Percentiles rank a stretch among this genome's conserved stretches.
Evolutionary conservation across 2,797 vertebrate genomes (phyloP).

Genomic region (Emydoidea blandingii): DNA sequence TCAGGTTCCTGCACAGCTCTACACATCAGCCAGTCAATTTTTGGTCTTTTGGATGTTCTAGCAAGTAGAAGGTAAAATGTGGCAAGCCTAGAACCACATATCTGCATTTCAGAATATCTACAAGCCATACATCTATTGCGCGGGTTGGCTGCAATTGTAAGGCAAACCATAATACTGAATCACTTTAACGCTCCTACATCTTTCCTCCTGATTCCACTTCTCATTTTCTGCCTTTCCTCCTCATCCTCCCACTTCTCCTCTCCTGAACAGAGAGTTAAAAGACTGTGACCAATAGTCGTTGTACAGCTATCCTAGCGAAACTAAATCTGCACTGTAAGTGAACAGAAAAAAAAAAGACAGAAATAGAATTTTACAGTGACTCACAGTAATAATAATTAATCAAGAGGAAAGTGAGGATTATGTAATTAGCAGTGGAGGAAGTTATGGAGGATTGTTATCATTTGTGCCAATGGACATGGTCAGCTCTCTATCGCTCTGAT

Average conservation of each 20-base stretch:
- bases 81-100: neutral
- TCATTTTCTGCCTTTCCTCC: conserved; percentile 50
- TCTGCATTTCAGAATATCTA: neutral
- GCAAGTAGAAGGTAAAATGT: neutral
- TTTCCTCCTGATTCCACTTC: conserved; percentile 43
- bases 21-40: neutral
- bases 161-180: neutral
- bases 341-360: conserved; percentile 45
- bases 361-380: conserved; percentile 55
- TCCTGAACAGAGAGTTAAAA: conserved; percentile 61
- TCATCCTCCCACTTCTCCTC: conserved; percentile 47
- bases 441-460: conserved; percentile 41
- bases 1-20: neutral
- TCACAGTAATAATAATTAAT: conserved; percentile 61
- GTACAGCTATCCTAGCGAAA: conserved; percentile 64
- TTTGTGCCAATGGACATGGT: conserved; percentile 32
- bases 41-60: neutral
- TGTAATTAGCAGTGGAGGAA: neutral
- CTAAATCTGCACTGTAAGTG: conserved; percentile 67
- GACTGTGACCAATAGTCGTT: conserved; percentile 62
- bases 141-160: neutral
- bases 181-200: neutral
- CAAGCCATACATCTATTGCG: neutral
- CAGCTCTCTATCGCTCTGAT: conserved; percentile 28
- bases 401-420: conserved; percentile 9